A percentile compares a stretch with the other conserved stretches of the same genome.
phyloP scores from a whole-genome alignment of 2,888 invertebrate species.

The Urechis unicinctus region DNA sequence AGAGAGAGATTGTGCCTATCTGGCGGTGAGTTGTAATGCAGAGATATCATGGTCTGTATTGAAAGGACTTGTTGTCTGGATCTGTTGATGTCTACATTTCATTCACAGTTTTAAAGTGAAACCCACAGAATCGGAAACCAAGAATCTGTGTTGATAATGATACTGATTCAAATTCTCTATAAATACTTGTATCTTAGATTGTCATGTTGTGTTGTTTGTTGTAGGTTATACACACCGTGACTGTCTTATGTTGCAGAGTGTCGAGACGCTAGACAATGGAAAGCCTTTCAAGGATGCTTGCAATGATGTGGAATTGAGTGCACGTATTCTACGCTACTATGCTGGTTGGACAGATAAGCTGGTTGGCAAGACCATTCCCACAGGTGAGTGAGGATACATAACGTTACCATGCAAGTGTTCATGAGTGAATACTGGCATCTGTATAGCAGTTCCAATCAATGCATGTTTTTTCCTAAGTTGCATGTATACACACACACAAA shows the following conservation, averaged over 20 bases:
- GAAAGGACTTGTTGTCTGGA: too few species aligned
- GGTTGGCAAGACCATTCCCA: slow-evolving; percentile 75
- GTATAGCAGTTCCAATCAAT: not conserved
- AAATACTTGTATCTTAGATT: not conserved
- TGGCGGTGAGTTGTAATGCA: too few species aligned
- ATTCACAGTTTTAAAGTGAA: too few species aligned
- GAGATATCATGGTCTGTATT: too few species aligned
- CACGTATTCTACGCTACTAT: slow-evolving; percentile 45
- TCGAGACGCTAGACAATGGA: slow-evolving; percentile 93
- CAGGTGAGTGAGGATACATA: slow-evolving; percentile 54
- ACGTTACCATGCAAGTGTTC: not conserved
- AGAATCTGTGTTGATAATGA: too few species aligned
- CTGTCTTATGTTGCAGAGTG: too few species aligned
- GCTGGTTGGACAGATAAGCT: slow-evolving; percentile 85
- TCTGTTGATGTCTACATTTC: too few species aligned
- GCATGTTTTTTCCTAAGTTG: not conserved
- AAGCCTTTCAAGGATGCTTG: slow-evolving; percentile 59
- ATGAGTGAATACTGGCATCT: not conserved
- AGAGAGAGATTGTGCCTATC: not conserved
- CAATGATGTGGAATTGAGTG: not conserved
- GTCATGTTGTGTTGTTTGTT: too few species aligned
- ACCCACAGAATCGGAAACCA: too few species aligned
- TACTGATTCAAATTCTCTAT: too few species aligned
- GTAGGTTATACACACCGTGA: too few species aligned
- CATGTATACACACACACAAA: not conserved